Evolutionary conservation across 2,888 invertebrate genomes (phyloP).

Genomic region (Mythimna ferrago): DNA sequence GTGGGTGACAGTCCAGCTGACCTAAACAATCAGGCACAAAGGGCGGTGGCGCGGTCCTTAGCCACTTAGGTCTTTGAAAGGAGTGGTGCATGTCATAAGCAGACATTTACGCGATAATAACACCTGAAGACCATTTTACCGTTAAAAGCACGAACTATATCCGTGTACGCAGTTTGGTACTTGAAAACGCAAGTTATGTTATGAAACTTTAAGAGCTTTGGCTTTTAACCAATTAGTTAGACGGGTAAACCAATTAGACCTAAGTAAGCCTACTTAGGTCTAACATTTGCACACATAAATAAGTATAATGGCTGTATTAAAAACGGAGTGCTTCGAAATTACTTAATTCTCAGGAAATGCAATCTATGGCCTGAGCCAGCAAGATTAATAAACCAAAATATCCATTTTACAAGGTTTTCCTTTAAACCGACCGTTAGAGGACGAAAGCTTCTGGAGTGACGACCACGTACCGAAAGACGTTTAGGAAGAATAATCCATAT

Average conservation of each 20-base stretch:
- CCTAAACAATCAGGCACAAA: slow-evolving; percentile 82
- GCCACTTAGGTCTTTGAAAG: slow-evolving; percentile 67
- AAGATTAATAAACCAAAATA: not conserved
- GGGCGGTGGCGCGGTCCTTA: slow-evolving; percentile 75
- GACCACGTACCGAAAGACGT: too few relatives aligned
- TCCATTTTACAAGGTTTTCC: not conserved
- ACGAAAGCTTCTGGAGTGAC: too few relatives aligned
- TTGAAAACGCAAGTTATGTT: slow-evolving; percentile 45
- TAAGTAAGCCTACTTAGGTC: slow-evolving; percentile 23
- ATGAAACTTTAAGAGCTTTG: slow-evolving; percentile 49
- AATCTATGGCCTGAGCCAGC: too few relatives aligned
- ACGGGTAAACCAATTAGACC: slow-evolving; percentile 32
- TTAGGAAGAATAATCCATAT: too few relatives aligned
- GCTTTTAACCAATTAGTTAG: slow-evolving; percentile 37
- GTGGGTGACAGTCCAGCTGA: slow-evolving; percentile 84
- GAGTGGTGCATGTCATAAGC: slow-evolving; percentile 67
- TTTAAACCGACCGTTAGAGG: not conserved
- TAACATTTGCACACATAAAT: slow-evolving; percentile 12
- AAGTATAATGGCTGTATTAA: slow-evolving; percentile 14
- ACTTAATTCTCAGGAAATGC: not conserved
- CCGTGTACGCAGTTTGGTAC: slow-evolving; percentile 10
- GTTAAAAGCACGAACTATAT: slow-evolving; percentile 41
- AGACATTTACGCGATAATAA: slow-evolving; percentile 35
- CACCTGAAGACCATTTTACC: slow-evolving; percentile 31
- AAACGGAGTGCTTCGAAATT: not conserved